phyloP scores from a whole-genome alignment of 1,140 invertebrate species.

The Caenorhabditis tropicalis region DNA sequence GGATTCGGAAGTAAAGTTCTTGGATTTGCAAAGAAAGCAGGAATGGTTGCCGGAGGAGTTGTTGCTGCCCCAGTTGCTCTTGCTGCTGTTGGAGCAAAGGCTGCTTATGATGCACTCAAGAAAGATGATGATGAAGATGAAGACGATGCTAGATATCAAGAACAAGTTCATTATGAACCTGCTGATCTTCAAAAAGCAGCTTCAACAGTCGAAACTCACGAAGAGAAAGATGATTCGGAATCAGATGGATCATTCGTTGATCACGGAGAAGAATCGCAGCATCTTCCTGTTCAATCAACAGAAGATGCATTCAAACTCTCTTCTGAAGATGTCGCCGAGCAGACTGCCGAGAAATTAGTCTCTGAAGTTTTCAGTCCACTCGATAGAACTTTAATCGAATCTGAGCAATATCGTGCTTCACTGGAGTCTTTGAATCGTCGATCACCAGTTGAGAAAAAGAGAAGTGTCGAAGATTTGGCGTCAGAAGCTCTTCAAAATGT shows the following conservation, averaged over 20 bases:
- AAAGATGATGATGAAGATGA: conserved; percentile 20
- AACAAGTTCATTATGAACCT: background rate
- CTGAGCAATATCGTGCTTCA: conserved; percentile 17
- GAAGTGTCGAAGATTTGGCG: conserved; percentile 32
- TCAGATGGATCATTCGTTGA: conserved; percentile 12
- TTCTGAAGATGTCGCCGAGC: conserved; percentile 32
- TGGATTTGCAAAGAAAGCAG: conserved; percentile 52
- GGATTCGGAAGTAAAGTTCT: conserved; percentile 39
- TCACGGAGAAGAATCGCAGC: conserved; percentile 35
- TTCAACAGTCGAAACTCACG: background rate
- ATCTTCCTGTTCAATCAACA: background rate
- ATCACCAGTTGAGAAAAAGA: conserved; percentile 9
- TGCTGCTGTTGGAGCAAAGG: conserved; percentile 50
- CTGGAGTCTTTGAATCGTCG: background rate
- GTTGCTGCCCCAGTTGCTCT: conserved; percentile 53
- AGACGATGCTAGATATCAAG: conserved; percentile 1
- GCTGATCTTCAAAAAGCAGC: background rate
- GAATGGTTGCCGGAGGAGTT: conserved; percentile 53
- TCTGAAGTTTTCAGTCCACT: conserved; percentile 4
- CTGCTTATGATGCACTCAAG: conserved; percentile 52
- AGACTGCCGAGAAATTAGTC: background rate
- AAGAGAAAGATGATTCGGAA: background rate
- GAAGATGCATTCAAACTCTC: conserved; percentile 25
- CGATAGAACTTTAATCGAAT: conserved; percentile 4
- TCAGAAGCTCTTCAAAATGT: conserved; percentile 49